Conservation (phyloP, 1,140 invertebrate species). For the Drosophila ercepeae region DNA sequence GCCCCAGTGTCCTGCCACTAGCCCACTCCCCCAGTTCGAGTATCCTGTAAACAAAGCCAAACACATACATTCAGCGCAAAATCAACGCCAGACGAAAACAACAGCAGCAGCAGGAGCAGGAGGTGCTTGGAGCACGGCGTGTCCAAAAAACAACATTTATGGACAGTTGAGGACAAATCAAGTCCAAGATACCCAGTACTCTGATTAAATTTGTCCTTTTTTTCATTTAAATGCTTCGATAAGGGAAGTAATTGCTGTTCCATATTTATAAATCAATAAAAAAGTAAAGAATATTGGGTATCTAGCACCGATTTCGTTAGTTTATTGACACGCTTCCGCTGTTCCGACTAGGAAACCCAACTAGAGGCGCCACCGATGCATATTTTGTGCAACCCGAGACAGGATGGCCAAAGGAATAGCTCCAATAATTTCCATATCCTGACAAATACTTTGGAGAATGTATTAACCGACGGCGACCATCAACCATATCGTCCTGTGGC, state of each 20-base stretch:
- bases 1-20: not conserved
- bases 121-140: slow-evolving; percentile 13
- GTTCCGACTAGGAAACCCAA: not conserved
- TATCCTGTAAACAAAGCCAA: slow-evolving; percentile 49
- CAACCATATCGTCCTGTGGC: slow-evolving; percentile 46
- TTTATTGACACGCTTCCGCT: not conserved
- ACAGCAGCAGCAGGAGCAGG: too few species aligned
- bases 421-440: slow-evolving; percentile 48
- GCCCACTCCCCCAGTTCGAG: slow-evolving; percentile 7
- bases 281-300: too few species aligned
- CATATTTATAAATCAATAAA: too few species aligned
- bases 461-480: slow-evolving; percentile 33
- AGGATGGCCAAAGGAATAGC: not conserved
- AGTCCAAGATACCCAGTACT: not conserved
- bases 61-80: slow-evolving; percentile 27
- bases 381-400: not conserved
- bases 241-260: too few species aligned
- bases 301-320: not conserved
- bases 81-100: slow-evolving; percentile 70
- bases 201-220: not conserved
- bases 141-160: not conserved
- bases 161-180: not conserved
- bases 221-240: too few species aligned
- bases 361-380: not conserved
- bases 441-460: slow-evolving; percentile 29